Percentiles rank a stretch among this genome's conserved stretches.
Evolutionary conservation across 1,140 invertebrate species (phyloP).

Genomic region (Apis cerana): DNA sequence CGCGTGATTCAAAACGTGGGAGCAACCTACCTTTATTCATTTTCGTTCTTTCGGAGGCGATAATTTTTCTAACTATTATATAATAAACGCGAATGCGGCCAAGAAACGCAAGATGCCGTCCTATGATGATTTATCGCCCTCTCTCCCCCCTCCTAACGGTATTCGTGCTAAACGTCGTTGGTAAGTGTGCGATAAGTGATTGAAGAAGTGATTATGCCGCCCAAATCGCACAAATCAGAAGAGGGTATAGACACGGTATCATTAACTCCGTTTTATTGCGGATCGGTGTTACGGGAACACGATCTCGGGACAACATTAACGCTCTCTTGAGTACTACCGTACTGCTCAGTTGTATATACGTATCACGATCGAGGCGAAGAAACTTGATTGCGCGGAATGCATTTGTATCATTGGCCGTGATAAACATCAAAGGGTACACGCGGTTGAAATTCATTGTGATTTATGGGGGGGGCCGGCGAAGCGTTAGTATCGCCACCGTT

Average conservation of each 20-base stretch:
- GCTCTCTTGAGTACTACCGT: not conserved
- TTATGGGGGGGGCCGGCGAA: slow-evolving; percentile 12
- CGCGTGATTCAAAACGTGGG: not conserved
- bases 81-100: not conserved
- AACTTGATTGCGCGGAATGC: slow-evolving; percentile 49
- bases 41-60: not conserved
- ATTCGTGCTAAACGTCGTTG: slow-evolving; percentile 45
- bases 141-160: not conserved
- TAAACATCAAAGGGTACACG: slow-evolving; percentile 48
- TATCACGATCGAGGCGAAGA: slow-evolving; percentile 11
- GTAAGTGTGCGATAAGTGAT: slow-evolving; percentile 52
- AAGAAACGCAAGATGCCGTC: not conserved
- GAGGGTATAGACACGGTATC: slow-evolving; percentile 30
- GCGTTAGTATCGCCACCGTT: slow-evolving; percentile 40
- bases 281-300: slow-evolving; percentile 40
- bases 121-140: slow-evolving; percentile 49
- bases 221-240: slow-evolving; percentile 50
- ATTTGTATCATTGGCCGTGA: slow-evolving; percentile 47
- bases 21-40: not conserved
- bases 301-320: slow-evolving; percentile 29
- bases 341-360: not conserved
- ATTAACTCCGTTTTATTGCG: slow-evolving; percentile 44
- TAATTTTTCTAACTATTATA: slow-evolving; percentile 9
- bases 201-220: slow-evolving; percentile 45
- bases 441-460: slow-evolving; percentile 43